Evolutionary conservation across 2,797 vertebrate genomes (phyloP).

Genomic region (Linurgus olivaceus): DNA sequence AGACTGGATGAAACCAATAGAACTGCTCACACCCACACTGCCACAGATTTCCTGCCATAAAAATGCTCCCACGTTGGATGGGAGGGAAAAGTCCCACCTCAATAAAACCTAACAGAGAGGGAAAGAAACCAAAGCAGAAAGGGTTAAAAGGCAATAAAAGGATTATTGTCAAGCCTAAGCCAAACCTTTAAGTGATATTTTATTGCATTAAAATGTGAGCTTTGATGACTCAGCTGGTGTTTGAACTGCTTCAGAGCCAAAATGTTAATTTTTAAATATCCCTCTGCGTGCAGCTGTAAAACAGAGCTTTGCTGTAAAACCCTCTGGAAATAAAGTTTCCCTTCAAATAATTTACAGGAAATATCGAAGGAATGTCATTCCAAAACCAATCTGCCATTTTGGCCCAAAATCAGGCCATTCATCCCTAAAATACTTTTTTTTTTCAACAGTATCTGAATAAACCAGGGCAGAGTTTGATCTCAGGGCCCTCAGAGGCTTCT

Average conservation of each 20-base stretch:
- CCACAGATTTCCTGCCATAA: conserved; percentile 44
- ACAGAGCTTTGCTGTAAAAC: neutral
- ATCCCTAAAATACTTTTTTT: neutral
- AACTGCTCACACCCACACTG: neutral
- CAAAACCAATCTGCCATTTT: neutral
- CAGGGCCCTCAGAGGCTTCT: neutral
- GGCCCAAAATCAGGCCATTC: neutral
- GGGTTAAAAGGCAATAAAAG: conserved; percentile 36
- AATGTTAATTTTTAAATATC: neutral
- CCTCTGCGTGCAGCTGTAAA: neutral
- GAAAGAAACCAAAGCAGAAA: neutral
- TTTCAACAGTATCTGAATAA: neutral
- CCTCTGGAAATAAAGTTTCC: neutral
- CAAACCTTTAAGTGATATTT: neutral
- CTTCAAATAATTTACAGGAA: neutral
- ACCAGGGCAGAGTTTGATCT: neutral
- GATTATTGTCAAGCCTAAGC: neutral
- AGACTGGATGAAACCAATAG: neutral
- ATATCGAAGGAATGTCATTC: neutral
- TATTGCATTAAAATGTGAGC: neutral
- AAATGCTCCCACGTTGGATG: neutral
- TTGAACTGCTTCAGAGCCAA: neutral
- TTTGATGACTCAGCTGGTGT: neutral
- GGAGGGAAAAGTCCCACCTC: neutral
- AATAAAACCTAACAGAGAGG: neutral